A percentile compares a stretch with the other conserved stretches of the same genome.
Evolutionary conservation across 35 echinoderm and acorn worm species (phyloP).

Genomic region (Strongylocentrotus purpuratus): DNA sequence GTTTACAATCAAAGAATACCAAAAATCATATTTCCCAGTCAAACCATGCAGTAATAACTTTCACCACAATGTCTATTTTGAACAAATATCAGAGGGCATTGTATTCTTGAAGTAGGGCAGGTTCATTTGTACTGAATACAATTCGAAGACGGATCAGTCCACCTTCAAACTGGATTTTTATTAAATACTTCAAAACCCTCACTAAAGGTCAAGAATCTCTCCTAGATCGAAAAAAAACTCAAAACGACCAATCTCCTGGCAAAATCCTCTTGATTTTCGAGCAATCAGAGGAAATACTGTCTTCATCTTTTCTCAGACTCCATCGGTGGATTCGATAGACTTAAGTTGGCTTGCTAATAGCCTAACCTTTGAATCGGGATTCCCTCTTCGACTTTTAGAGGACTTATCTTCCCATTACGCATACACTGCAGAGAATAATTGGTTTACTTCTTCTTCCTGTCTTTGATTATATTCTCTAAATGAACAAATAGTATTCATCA

Average conservation of each 20-base stretch:
- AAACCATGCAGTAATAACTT: background rate
- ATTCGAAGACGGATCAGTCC: background rate
- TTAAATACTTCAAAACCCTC: background rate
- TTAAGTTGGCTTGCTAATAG: background rate
- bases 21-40: background rate
- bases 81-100: background rate
- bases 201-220: background rate
- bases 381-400: background rate
- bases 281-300: background rate
- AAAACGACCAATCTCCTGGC: background rate
- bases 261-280: background rate
- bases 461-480: no score
- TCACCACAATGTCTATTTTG: background rate
- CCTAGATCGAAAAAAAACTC: background rate
- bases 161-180: background rate
- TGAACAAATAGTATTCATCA: no score
- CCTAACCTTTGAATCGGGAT: background rate
- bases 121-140: background rate
- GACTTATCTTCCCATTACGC: background rate
- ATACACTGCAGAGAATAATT: background rate
- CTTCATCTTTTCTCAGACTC: background rate
- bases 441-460: background rate
- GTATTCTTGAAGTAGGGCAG: background rate
- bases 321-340: background rate
- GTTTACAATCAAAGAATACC: background rate